phyloP scores from a whole-genome alignment of 2,888 invertebrate species.

The Eledone cirrhosa region DNA sequence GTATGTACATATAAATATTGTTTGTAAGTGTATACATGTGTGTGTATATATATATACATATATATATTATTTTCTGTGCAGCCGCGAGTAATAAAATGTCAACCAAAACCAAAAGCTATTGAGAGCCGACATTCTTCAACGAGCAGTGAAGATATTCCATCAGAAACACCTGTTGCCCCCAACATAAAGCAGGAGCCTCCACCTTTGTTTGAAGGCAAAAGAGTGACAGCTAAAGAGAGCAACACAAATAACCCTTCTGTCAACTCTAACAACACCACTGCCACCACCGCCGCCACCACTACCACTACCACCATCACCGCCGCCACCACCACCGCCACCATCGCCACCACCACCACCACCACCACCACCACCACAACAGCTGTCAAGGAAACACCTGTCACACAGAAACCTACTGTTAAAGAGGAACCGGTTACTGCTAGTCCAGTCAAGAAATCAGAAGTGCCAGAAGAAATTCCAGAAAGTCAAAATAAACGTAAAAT shows the following conservation, averaged over 20 bases:
- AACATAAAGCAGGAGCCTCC: conserved; percentile 25
- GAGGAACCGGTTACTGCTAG: background rate
- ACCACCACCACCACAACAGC: too few species aligned
- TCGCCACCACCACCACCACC: background rate
- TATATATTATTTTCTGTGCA: background rate
- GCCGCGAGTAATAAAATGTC: conserved; percentile 30
- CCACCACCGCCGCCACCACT: too few species aligned
- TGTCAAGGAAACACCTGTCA: conserved; percentile 22
- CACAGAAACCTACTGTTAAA: conserved; percentile 16
- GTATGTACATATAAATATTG: too few species aligned
- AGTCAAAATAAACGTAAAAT: conserved; percentile 3
- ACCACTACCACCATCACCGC: background rate
- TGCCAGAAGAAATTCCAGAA: background rate
- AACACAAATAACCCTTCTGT: background rate
- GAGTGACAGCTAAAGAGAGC: conserved; percentile 41
- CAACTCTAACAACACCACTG: background rate
- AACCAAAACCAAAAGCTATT: conserved; percentile 32
- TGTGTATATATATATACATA: too few species aligned
- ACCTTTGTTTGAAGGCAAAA: conserved; percentile 42
- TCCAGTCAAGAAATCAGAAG: background rate
- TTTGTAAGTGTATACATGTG: too few species aligned
- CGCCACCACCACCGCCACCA: background rate
- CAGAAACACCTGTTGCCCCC: background rate
- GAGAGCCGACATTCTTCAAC: conserved; percentile 37
- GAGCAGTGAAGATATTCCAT: conserved; percentile 36